Conservation (phyloP, 2,113 vertebrate genomes). For the Podarcis muralis region DNA sequence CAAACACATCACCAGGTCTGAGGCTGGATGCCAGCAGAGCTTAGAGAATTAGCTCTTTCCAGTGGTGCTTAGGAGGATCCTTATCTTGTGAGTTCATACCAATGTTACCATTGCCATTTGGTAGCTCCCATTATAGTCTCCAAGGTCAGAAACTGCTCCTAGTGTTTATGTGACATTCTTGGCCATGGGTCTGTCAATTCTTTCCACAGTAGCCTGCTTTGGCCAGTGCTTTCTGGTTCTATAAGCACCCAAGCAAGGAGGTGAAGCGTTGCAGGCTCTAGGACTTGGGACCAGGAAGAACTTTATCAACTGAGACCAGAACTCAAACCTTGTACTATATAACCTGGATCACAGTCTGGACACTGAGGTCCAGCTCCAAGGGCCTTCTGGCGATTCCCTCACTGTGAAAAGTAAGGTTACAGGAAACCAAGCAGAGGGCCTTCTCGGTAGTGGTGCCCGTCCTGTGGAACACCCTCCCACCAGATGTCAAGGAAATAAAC, state of each 20-base stretch:
- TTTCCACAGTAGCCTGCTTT: not conserved
- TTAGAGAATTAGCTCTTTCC: not conserved
- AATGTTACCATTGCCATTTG: too few species aligned
- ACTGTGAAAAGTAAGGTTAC: too few species aligned
- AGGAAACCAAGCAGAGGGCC: too few species aligned
- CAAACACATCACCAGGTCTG: rapidly evolving
- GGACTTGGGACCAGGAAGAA: too few species aligned
- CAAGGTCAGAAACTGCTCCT: not conserved
- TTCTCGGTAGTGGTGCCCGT: too few species aligned
- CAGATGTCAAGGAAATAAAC: too few species aligned
- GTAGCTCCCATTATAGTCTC: not conserved
- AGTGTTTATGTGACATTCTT: not conserved
- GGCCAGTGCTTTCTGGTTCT: not conserved
- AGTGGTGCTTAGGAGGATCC: rapidly evolving
- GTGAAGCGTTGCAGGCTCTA: not conserved
- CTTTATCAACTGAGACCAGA: not conserved
- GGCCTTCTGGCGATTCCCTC: too few species aligned
- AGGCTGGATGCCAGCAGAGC: not conserved
- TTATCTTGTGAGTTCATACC: not conserved
- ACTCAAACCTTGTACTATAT: not conserved
- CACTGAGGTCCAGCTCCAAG: too few species aligned
- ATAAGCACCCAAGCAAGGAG: not conserved
- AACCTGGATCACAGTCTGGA: not conserved
- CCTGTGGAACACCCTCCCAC: too few species aligned
- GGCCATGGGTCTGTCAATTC: not conserved